Conservation (phyloP, 2,113 vertebrate genomes). For the Pagrus major region DNA sequence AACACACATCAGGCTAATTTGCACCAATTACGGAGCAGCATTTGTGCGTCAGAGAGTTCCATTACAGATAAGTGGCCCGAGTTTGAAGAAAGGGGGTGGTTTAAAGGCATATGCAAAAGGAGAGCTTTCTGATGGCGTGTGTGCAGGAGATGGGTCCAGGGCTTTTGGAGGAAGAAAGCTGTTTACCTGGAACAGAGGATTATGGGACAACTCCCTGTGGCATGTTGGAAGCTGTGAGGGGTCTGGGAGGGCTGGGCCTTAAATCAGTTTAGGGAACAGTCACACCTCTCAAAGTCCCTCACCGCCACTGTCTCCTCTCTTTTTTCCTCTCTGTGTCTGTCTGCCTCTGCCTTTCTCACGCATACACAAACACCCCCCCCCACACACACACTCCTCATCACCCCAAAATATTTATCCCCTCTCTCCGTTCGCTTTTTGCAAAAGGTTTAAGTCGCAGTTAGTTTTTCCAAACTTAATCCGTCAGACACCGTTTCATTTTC, state of each 20-base stretch:
- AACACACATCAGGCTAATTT: conserved; percentile 66
- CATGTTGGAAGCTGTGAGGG: conserved; percentile 76
- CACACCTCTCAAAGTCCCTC: conserved; percentile 73
- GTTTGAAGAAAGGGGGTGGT: conserved; percentile 50
- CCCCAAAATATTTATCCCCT: conserved; percentile 51
- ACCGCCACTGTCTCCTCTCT: conserved; percentile 56
- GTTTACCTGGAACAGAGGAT: conserved; percentile 87
- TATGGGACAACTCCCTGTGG: conserved; percentile 81
- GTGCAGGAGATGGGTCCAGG: conserved; percentile 57
- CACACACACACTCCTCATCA: conserved; percentile 56
- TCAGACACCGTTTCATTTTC: conserved; percentile 49
- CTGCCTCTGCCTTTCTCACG: conserved; percentile 40
- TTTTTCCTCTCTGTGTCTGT: conserved; percentile 21
- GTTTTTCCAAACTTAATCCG: conserved; percentile 67
- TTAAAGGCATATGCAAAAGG: conserved; percentile 61
- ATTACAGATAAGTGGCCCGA: conserved; percentile 57
- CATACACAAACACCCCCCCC: conserved; percentile 25
- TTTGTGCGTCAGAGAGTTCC: conserved; percentile 59
- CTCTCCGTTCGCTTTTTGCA: conserved; percentile 36
- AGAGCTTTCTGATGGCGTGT: conserved; percentile 59
- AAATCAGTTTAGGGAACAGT: conserved; percentile 84
- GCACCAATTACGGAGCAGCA: conserved; percentile 56
- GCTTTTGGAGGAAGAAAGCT: conserved; percentile 78
- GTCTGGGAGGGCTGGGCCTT: conserved; percentile 73
- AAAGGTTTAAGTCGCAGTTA: conserved; percentile 53